These are phyloP conservation scores for Sinotaia quadrata DNA, from an alignment of 2,888 invertebrate species.

Conservation along the genomic window DNA sequence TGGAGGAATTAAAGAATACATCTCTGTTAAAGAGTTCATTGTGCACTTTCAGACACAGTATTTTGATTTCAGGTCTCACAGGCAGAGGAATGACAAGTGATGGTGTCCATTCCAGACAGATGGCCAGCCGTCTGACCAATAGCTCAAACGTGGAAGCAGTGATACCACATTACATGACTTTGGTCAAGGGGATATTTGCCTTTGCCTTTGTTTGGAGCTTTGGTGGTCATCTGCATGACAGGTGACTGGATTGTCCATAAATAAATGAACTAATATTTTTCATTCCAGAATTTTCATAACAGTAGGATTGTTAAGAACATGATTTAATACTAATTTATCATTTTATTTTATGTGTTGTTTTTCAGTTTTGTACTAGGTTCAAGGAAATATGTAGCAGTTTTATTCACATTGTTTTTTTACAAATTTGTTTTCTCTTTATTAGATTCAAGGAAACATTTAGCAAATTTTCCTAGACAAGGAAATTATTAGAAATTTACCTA, in stretches of 20 bases:
- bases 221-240: constrained; percentile 69
- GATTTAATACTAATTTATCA: no score
- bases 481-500: no score
- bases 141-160: constrained; percentile 61
- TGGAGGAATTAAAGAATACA: no score
- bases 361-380: no score
- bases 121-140: constrained; percentile 57
- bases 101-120: constrained; percentile 33
- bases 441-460: no score
- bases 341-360: no score
- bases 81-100: constrained; percentile 1
- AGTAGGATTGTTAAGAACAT: no score
- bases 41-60: no score
- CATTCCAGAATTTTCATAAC: no score
- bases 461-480: no score
- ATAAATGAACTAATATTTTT: no score
- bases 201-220: constrained; percentile 70
- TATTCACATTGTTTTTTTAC: background rate
- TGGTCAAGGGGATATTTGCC: constrained; percentile 67
- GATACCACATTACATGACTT: constrained; percentile 63
- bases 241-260: constrained; percentile 55
- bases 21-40: no score
- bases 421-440: background rate
- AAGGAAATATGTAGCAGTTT: background rate
- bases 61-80: background rate